phyloP scores from a whole-genome alignment of 2,888 invertebrate species.

The Polyommatus iphigenia region DNA sequence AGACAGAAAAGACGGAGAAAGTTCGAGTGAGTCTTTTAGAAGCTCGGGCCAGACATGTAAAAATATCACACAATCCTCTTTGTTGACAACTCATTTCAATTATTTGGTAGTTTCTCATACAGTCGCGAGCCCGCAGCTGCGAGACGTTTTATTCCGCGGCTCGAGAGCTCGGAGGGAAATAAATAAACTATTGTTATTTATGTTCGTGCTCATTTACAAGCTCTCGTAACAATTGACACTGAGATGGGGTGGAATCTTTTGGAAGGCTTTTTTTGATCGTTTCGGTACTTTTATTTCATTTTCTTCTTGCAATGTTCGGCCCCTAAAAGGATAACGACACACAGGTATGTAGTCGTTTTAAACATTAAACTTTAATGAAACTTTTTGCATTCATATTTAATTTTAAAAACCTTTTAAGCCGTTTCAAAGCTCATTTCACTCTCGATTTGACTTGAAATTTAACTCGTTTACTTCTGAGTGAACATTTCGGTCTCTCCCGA shows the following conservation, averaged over 20 bases:
- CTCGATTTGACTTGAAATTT: neutral
- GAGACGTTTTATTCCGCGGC: conserved; percentile 7
- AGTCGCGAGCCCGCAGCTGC: neutral
- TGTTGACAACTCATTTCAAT: conserved; percentile 21
- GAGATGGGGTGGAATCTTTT: conserved; percentile 6
- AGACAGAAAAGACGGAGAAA: neutral
- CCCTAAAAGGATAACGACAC: neutral
- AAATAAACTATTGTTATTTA: conserved; percentile 29
- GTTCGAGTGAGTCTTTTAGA: neutral
- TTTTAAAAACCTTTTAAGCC: neutral
- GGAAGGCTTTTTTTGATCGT: conserved; percentile 3
- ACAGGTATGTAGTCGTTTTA: neutral
- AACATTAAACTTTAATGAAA: neutral
- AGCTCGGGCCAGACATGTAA: neutral
- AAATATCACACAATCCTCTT: conserved; percentile 26
- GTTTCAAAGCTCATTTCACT: neutral
- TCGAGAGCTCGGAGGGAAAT: conserved; percentile 14
- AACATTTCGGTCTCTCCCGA: neutral
- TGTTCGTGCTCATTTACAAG: conserved; percentile 25
- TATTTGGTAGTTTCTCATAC: conserved; percentile 20
- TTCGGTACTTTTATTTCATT: neutral
- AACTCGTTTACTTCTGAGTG: neutral
- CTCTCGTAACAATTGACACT: conserved; percentile 19
- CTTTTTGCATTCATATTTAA: neutral
- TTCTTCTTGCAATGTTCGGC: neutral